Percentiles rank a stretch among this genome's conserved stretches.
Evolutionary conservation across 2,888 invertebrate genomes (phyloP).

Genomic region (Cheilosia grossa): DNA sequence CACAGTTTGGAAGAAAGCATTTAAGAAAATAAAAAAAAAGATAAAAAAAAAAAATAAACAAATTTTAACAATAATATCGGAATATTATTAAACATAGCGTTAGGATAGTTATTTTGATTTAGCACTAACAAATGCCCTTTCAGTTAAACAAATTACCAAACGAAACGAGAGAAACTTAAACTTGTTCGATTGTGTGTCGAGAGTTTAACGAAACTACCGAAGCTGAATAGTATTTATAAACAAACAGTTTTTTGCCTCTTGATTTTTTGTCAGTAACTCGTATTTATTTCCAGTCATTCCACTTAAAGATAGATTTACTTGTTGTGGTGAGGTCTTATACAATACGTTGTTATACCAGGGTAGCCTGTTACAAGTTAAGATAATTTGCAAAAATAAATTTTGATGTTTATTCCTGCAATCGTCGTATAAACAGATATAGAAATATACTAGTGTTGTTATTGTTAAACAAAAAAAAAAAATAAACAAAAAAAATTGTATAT

Average conservation of each 20-base stretch:
- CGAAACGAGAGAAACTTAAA: neutral
- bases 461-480: conserved; percentile 20
- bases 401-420: conserved; percentile 25
- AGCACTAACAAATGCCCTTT: conserved; percentile 30
- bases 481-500: neutral
- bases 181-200: neutral
- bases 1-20: conserved; percentile 63
- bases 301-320: neutral
- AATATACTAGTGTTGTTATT: conserved; percentile 21
- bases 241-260: neutral
- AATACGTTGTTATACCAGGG: conserved; percentile 32
- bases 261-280: neutral
- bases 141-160: neutral
- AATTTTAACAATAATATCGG: conserved; percentile 6
- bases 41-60: conserved; percentile 28
- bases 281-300: conserved; percentile 17
- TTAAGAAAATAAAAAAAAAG: conserved; percentile 46
- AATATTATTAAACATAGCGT: conserved; percentile 19
- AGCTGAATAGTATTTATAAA: neutral
- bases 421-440: conserved; percentile 7
- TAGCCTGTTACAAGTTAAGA: conserved; percentile 35
- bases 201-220: too few species aligned
- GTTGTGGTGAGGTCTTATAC: conserved; percentile 35
- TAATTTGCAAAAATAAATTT: conserved; percentile 38
- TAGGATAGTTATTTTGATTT: conserved; percentile 62